Evolutionary conservation across 2,113 vertebrate species (phyloP).

Genomic region (Proteles cristata): DNA sequence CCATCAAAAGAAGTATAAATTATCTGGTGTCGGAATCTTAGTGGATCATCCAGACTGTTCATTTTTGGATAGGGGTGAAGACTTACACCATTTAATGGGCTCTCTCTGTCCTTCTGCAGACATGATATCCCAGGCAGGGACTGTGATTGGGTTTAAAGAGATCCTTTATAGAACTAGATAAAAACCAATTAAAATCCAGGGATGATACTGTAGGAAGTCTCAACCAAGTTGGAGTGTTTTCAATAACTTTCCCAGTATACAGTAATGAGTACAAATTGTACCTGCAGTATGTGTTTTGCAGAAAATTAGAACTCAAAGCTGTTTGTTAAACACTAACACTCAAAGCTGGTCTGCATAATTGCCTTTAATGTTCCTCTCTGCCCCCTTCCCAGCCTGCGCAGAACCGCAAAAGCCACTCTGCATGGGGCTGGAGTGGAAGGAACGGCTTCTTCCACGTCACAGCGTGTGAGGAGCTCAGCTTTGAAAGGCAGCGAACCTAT

Average conservation of each 20-base stretch:
- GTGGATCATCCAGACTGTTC: conserved; percentile 55
- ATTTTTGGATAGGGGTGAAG: conserved; percentile 67
- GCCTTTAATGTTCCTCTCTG: conserved; percentile 81
- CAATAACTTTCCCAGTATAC: conserved; percentile 89
- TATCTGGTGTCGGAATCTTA: conserved; percentile 73
- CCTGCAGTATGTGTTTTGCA: conserved; percentile 83
- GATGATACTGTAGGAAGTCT: conserved; percentile 84
- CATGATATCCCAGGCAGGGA: conserved; percentile 63
- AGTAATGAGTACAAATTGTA: conserved; percentile 88
- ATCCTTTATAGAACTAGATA: conserved; percentile 85
- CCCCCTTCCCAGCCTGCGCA: conserved; percentile 69
- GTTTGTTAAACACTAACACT: conserved; percentile 84
- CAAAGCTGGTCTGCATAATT: conserved; percentile 81
- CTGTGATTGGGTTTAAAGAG: conserved; percentile 85
- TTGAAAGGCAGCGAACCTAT: conserved; percentile 50
- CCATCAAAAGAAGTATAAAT: conserved; percentile 79
- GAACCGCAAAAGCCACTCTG: conserved; percentile 63
- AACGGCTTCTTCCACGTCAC: conserved; percentile 10
- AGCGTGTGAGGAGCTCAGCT: conserved; percentile 50
- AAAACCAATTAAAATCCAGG: conserved; percentile 88
- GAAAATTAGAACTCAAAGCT: conserved; percentile 87
- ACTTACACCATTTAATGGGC: conserved; percentile 42
- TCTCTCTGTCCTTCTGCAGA: conserved; percentile 58
- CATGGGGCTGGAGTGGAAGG: neutral
- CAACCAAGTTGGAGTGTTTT: conserved; percentile 86